A percentile compares a stretch with the other conserved stretches of the same genome.
phyloP scores from a whole-genome alignment of 1,140 invertebrate species.

The Scaptomyza pallida region DNA sequence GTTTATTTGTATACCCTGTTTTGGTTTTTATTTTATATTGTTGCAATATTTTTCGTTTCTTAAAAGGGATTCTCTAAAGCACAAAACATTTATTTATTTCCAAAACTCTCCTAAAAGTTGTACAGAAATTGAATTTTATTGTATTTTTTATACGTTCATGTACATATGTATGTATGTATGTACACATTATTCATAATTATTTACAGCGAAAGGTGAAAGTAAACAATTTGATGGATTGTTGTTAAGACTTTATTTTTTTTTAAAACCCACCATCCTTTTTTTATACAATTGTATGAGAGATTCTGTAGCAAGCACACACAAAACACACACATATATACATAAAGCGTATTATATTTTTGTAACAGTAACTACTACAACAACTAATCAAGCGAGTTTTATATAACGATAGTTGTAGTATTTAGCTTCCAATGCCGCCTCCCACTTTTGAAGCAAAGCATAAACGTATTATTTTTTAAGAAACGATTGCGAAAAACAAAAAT shows the following conservation, averaged over 20 bases:
- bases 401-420: not conserved
- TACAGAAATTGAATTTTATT: no score
- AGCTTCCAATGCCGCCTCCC: conserved; percentile 29
- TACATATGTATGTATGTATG: conserved; percentile 37
- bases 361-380: conserved; percentile 29
- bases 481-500: conserved; percentile 24
- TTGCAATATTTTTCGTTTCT: conserved; percentile 4
- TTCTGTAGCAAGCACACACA: conserved; percentile 16
- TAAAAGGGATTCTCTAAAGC: conserved; percentile 2
- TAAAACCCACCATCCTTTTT: conserved; percentile 32
- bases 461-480: conserved; percentile 43
- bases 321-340: conserved; percentile 8
- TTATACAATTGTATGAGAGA: conserved; percentile 21
- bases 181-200: conserved; percentile 58
- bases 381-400: conserved; percentile 33
- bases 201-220: conserved; percentile 77
- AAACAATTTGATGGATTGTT: conserved; percentile 80
- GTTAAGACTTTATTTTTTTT: conserved; percentile 70
- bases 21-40: not conserved
- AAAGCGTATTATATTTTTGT: conserved; percentile 27
- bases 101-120: conserved; percentile 15
- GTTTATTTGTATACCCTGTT: not conserved
- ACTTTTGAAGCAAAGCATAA: conserved; percentile 9
- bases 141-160: conserved; percentile 28
- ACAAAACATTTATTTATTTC: conserved; percentile 6